Conservation (phyloP, 2,888 invertebrate genomes). For the Chymomyza amoena region DNA sequence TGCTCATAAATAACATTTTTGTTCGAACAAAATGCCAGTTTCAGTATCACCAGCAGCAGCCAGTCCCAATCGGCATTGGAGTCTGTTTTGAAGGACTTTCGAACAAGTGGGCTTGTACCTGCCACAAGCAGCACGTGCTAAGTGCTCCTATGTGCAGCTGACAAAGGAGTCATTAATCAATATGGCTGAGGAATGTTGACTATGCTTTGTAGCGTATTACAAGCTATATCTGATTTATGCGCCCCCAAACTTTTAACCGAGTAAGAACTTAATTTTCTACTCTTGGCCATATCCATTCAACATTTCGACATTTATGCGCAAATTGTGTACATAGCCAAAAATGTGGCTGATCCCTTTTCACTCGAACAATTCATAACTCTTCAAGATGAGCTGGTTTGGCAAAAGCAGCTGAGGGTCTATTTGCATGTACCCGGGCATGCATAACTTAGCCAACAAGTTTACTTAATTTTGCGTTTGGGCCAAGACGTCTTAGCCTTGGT, state of each 20-base stretch:
- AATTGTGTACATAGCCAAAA: constrained; percentile 23
- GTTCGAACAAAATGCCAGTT: neutral
- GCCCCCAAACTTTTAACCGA: neutral
- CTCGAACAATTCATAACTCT: constrained; percentile 49
- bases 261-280: constrained; percentile 49
- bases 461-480: neutral
- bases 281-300: neutral
- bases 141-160: constrained; percentile 57
- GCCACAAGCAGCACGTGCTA: constrained; percentile 62
- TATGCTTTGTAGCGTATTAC: neutral
- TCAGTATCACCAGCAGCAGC: constrained; percentile 3
- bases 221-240: constrained; percentile 60
- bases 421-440: neutral
- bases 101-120: neutral
- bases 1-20: constrained; percentile 63
- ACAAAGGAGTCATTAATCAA: constrained; percentile 59
- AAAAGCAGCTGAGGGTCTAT: neutral
- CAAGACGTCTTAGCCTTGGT: neutral
- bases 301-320: constrained; percentile 23
- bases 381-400: neutral
- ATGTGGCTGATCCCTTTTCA: constrained; percentile 25
- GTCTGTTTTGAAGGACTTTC: neutral
- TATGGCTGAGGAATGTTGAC: constrained; percentile 28
- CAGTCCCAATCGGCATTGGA: constrained; percentile 4
- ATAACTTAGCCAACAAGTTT: constrained; percentile 16